phyloP scores from a whole-genome alignment of 2,888 invertebrate species.

The Coremacera marginata region DNA sequence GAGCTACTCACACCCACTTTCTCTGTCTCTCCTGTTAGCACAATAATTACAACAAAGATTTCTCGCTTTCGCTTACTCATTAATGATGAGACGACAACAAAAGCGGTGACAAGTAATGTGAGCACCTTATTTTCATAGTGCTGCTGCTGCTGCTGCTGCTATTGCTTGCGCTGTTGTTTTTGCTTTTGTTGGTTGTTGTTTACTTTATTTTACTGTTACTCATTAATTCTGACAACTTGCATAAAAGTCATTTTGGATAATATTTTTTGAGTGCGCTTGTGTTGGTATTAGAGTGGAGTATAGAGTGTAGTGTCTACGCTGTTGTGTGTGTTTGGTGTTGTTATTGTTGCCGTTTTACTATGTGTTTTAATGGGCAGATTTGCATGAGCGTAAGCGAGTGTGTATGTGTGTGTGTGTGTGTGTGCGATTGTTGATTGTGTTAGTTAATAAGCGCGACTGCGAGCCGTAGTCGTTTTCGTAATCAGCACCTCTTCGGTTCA shows the following conservation, averaged over 20 bases:
- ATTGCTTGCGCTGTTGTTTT: neutral
- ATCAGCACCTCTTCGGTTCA: conserved; percentile 33
- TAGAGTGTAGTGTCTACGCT: neutral
- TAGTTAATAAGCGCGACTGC: conserved; percentile 32
- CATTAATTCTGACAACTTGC: conserved; percentile 15
- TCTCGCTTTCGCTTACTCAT: conserved; percentile 30
- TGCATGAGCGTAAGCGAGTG: neutral
- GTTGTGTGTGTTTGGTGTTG: neutral
- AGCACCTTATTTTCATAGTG: neutral
- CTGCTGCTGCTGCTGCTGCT: neutral
- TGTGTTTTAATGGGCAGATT: conserved; percentile 2
- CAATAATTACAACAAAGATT: conserved; percentile 20
- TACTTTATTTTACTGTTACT: conserved; percentile 24
- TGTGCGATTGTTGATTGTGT: conserved; percentile 7
- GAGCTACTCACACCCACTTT: neutral
- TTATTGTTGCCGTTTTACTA: neutral
- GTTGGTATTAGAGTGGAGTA: neutral
- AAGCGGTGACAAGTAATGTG: neutral
- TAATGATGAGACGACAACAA: neutral
- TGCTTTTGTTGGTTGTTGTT: neutral
- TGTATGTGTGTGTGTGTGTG: conserved; percentile 20
- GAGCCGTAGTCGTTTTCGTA: conserved; percentile 24
- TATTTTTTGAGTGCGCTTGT: conserved; percentile 21
- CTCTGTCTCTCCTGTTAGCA: conserved; percentile 3
- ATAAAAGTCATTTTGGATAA: conserved; percentile 10